phyloP scores from a whole-genome alignment of 2,797 vertebrate species.

The Trachurus trachurus region DNA sequence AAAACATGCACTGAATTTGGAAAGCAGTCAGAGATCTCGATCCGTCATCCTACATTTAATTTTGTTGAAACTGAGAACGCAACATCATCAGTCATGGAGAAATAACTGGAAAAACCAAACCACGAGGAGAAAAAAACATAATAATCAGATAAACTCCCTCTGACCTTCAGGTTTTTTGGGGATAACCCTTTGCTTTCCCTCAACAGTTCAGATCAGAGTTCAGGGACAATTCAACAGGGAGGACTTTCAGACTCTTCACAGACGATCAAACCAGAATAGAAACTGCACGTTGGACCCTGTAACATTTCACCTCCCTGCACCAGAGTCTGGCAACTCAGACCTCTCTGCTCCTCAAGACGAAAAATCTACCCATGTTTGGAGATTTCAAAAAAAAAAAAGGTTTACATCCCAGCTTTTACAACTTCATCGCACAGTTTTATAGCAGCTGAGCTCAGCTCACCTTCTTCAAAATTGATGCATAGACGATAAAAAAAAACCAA shows the following conservation, averaged over 20 bases:
- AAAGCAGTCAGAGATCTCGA: slow-evolving; percentile 18
- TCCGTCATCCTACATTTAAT: not conserved
- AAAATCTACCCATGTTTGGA: slow-evolving; percentile 38
- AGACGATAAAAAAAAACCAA: not conserved
- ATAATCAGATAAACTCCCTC: not conserved
- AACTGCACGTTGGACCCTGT: not conserved
- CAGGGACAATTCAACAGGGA: not conserved
- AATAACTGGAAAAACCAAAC: slow-evolving; percentile 11
- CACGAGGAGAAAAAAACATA: not conserved
- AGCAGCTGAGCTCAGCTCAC: slow-evolving; percentile 6
- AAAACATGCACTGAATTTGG: slow-evolving; percentile 32
- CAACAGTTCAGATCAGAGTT: not conserved
- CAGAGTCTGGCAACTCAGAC: not conserved
- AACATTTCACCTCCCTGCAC: not conserved
- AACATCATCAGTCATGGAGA: slow-evolving; percentile 6
- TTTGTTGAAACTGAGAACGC: slow-evolving; percentile 12
- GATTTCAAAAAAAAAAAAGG: slow-evolving; percentile 37
- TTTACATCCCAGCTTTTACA: slow-evolving; percentile 6
- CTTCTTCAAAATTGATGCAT: not conserved
- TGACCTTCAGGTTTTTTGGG: not conserved
- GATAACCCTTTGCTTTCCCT: not conserved
- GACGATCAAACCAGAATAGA: not conserved
- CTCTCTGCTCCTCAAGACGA: not conserved
- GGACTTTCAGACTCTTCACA: not conserved
- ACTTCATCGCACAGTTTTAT: slow-evolving; percentile 28